These are phyloP conservation scores for Microcebus tavaratra DNA, from an alignment of 2,113 vertebrate species.

Conservation along the genomic window DNA sequence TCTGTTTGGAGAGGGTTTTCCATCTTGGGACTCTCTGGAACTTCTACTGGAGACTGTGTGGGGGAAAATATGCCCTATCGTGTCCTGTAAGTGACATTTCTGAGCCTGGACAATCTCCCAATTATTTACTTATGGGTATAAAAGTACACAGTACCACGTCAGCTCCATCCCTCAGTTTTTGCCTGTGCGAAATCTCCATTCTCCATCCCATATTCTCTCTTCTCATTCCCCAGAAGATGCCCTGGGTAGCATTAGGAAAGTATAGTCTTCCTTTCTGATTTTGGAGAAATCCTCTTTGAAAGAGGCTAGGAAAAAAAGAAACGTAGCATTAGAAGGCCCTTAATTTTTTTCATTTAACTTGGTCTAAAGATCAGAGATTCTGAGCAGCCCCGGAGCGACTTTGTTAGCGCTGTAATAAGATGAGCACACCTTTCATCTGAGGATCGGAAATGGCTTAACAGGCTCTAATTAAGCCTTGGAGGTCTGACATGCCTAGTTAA, in stretches of 20 bases:
- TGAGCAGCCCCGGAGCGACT: conserved; percentile 27
- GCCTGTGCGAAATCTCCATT: not conserved
- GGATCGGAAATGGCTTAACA: conserved; percentile 64
- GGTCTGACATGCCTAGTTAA: not conserved
- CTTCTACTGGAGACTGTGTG: not conserved
- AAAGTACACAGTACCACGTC: not conserved
- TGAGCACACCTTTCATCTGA: conserved; percentile 66
- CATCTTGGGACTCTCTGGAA: not conserved
- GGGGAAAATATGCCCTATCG: not conserved
- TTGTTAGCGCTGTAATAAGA: conserved; percentile 44
- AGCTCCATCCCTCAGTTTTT: not conserved
- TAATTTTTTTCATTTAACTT: conserved; percentile 68
- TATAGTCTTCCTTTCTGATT: not conserved
- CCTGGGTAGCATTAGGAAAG: not conserved
- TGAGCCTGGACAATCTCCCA: not conserved
- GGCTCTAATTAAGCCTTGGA: conserved; percentile 61
- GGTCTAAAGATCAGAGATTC: conserved; percentile 61
- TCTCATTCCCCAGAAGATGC: not conserved
- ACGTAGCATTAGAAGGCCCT: not conserved
- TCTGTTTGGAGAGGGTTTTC: conserved; percentile 43
- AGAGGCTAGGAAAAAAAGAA: not conserved
- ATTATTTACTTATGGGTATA: not conserved
- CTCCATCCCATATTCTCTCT: not conserved
- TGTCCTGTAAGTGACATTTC: not conserved
- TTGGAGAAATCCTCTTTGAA: not conserved